A percentile compares a stretch with the other conserved stretches of the same genome.
Evolutionary conservation across 2,113 vertebrate species (phyloP).

Genomic region (Bos indicus): DNA sequence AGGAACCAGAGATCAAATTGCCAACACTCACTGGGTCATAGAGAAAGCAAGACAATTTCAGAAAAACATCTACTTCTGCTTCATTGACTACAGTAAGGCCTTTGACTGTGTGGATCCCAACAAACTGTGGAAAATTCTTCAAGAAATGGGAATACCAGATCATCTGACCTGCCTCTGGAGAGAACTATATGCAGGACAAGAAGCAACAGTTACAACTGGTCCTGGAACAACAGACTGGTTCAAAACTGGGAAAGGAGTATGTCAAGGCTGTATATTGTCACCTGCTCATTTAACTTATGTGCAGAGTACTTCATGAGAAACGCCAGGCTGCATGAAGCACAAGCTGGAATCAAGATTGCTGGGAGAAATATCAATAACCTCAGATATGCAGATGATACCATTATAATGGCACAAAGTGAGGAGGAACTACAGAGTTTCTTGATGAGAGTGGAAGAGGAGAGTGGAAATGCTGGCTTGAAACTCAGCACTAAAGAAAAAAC

Average conservation of each 20-base stretch:
- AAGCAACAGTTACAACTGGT: background rate
- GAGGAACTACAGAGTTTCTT: background rate
- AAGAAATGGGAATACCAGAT: background rate
- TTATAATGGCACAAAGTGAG: background rate
- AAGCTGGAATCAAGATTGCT: background rate
- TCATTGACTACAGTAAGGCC: background rate
- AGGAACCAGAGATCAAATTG: background rate
- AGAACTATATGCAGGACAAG: background rate
- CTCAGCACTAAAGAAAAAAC: background rate
- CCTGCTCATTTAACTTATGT: background rate
- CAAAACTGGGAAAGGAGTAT: background rate
- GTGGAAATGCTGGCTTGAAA: background rate
- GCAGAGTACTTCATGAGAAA: background rate
- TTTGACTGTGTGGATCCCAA: background rate
- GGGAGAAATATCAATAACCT: background rate
- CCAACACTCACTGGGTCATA: background rate
- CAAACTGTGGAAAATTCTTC: background rate
- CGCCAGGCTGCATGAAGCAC: accelerated
- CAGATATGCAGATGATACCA: background rate
- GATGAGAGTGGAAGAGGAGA: background rate
- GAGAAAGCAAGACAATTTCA: background rate
- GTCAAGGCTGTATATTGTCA: background rate
- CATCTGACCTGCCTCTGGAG: background rate
- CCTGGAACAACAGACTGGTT: background rate
- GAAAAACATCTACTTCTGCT: background rate